phyloP scores from a whole-genome alignment of 2,888 invertebrate species.

The Archips crataeganus region DNA sequence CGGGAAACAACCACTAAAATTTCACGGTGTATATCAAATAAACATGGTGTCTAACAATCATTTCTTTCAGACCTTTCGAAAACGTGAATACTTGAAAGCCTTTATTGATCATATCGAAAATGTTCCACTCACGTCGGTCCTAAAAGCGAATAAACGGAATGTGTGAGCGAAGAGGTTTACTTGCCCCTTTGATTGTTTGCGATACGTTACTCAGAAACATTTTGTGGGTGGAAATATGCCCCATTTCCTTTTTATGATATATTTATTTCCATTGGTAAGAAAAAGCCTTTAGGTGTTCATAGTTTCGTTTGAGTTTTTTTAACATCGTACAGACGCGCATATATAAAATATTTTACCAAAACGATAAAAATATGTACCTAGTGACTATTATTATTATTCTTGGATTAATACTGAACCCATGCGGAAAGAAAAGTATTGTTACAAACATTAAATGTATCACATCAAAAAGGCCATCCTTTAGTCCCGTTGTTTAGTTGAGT shows the following conservation, averaged over 20 bases:
- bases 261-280: constrained; percentile 53
- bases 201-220: constrained; percentile 60
- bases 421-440: no score
- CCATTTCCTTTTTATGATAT: constrained; percentile 51
- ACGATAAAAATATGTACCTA: no score
- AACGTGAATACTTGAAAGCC: constrained; percentile 48
- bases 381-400: no score
- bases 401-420: no score
- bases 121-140: constrained; percentile 62
- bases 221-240: constrained; percentile 45
- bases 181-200: constrained; percentile 73
- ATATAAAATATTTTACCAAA: no score
- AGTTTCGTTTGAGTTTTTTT: background rate
- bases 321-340: no score
- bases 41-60: background rate
- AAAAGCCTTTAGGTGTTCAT: constrained; percentile 10
- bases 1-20: no score
- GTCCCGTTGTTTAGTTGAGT: no score
- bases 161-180: constrained; percentile 69
- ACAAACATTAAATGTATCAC: no score
- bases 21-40: no score
- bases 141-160: constrained; percentile 66
- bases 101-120: constrained; percentile 67
- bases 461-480: no score
- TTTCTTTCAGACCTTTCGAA: constrained; percentile 9